These are phyloP conservation scores for Ctenicera cuprea DNA, from an alignment of 2,888 invertebrate species.

Conservation along the genomic window DNA sequence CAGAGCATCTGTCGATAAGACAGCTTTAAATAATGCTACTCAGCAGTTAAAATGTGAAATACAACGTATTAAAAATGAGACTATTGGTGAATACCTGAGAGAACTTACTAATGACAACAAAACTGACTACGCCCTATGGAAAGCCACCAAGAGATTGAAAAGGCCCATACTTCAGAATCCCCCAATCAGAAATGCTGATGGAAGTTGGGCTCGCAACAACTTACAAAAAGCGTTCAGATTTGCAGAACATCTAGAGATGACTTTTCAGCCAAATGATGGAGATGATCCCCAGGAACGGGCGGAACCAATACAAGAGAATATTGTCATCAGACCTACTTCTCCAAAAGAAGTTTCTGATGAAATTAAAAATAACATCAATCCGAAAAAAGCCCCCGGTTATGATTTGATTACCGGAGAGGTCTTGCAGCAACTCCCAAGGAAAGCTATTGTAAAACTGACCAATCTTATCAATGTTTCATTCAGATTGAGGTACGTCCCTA, in stretches of 20 bases:
- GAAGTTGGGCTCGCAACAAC: slow-evolving; percentile 21
- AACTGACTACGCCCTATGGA: slow-evolving; percentile 13
- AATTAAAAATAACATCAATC: slow-evolving; percentile 29
- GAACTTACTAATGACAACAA: slow-evolving; percentile 27
- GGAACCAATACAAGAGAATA: slow-evolving; percentile 21
- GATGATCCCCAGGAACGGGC: no score
- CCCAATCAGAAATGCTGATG: slow-evolving; percentile 3
- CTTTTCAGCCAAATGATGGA: no score
- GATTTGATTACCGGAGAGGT: slow-evolving; percentile 31
- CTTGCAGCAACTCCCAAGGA: slow-evolving; percentile 26
- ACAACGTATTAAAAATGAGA: slow-evolving; percentile 26
- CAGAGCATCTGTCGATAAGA: slow-evolving; percentile 25
- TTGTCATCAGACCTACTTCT: slow-evolving; percentile 22
- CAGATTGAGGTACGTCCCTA: slow-evolving; percentile 44
- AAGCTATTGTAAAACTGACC: slow-evolving; percentile 17
- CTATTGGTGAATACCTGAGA: slow-evolving; percentile 30
- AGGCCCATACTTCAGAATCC: slow-evolving; percentile 11
- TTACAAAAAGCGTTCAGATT: slow-evolving; percentile 27
- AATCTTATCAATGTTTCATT: slow-evolving; percentile 30
- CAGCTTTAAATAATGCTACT: slow-evolving; percentile 19
- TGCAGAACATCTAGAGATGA: no score
- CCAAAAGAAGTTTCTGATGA: slow-evolving; percentile 34
- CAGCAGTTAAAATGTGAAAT: slow-evolving; percentile 30
- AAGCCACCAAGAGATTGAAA: slow-evolving; percentile 24
- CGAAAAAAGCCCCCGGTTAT: no score